Conservation (phyloP, 2,888 invertebrate genomes). For the Thalpophila matura region DNA sequence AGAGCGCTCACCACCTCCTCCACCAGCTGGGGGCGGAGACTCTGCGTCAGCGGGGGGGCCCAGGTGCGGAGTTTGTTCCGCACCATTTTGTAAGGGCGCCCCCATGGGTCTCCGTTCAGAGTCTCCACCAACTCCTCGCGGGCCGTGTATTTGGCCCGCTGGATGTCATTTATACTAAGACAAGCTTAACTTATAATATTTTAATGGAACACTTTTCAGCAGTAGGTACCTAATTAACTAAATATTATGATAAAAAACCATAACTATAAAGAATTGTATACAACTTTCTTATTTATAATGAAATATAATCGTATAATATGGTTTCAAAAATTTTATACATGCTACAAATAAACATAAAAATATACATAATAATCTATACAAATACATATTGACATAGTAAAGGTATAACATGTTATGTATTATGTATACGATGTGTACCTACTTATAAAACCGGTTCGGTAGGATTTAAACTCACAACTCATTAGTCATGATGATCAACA, state of each 20-base stretch:
- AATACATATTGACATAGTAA: conserved; percentile 8
- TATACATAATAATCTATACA: background rate
- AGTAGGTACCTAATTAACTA: background rate
- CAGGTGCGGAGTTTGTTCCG: too few relatives aligned
- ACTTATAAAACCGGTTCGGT: conserved; percentile 13
- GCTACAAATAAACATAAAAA: conserved; percentile 1
- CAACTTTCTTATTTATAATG: background rate
- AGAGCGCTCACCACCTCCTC: too few relatives aligned
- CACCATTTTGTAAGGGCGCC: too few relatives aligned
- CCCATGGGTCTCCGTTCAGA: too few relatives aligned
- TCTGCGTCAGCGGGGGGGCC: too few relatives aligned
- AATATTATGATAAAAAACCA: background rate
- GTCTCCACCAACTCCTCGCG: too few relatives aligned
- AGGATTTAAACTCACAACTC: conserved; percentile 14
- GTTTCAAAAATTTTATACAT: conserved; percentile 4
- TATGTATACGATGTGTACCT: conserved; percentile 10
- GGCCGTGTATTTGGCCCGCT: too few relatives aligned
- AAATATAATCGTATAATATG: background rate
- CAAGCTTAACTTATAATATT: too few relatives aligned
- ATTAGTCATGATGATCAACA: conserved; percentile 31
- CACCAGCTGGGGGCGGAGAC: too few relatives aligned
- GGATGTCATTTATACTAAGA: too few relatives aligned
- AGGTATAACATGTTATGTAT: conserved; percentile 5
- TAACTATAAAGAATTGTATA: too few relatives aligned
- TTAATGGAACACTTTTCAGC: too few relatives aligned